Evolutionary conservation across 2,888 invertebrate species (phyloP), one percentile per base, ranked within the genome.

Genomic region (Phorcus lineatus): DNA sequence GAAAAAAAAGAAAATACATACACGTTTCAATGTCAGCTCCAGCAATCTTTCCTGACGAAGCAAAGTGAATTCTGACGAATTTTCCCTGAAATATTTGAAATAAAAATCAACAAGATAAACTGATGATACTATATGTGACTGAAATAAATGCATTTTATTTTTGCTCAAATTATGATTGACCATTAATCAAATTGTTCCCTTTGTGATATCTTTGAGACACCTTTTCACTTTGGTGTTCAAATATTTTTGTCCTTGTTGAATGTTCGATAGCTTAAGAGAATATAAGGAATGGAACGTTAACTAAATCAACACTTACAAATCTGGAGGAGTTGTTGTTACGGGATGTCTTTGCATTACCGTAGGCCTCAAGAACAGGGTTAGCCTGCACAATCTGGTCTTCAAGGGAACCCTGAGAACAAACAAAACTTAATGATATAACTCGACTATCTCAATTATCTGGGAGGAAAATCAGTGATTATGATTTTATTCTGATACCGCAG

Each of bases 381-480:
- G 99, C 99, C 94, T 99, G 99, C 91, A 99, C 98, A 95, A 99
- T 99, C 95, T 99, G 99, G 95, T 99, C 99, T 95, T 99, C 99
- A 92, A 99, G 86, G 24, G 86, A 79, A 67, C 89, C 88, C 87
- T 86, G 19, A 6, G 22, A 47, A 28, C 16, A 74, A 57, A 55
- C 17, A 19, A 55, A 57, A 11, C 3, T 19, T 7, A 36, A 36
- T 36, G 36, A 4, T 36, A 36, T 36, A 36, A 36, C 7, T 4
- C 2, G 7, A 36, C 36, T 36, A 4, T 7, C 7, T 36, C 36
- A 36, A 36, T 36, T 7, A 36, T 36, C 2, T 36, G 2, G 2
- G 2, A 2, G 36, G 7, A 36, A 36, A 36, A 7, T 36, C 36
- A 36, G 36, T 36, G 7, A 2, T 36, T 4, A 7, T 36, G 36